Percentiles rank a stretch among this genome's conserved stretches.
These are phyloP conservation scores for Entomyzon cyanotis DNA, from an alignment of 2,113 vertebrate species.

Conservation along the genomic window DNA sequence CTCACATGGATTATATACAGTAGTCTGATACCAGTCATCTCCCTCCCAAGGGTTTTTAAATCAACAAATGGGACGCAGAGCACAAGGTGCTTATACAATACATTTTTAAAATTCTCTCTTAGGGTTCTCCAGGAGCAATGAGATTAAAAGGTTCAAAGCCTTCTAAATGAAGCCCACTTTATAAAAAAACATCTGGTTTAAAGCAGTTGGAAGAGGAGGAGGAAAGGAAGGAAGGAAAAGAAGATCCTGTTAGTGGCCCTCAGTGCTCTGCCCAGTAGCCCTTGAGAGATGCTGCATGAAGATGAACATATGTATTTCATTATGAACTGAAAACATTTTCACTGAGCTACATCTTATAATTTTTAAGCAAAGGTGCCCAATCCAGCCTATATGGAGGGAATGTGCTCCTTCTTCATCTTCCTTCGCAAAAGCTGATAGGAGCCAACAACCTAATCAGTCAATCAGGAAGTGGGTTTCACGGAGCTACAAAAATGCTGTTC, in stretches of 20 bases:
- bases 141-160: neutral
- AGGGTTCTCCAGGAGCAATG: neutral
- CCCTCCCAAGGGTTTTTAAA: neutral
- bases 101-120: neutral
- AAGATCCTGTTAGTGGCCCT: neutral
- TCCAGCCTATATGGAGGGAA: neutral
- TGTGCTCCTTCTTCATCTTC: neutral
- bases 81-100: neutral
- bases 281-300: conserved; percentile 1
- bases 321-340: neutral
- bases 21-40: neutral
- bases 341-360: neutral
- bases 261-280: neutral
- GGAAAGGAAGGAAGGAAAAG: neutral
- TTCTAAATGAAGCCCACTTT: neutral
- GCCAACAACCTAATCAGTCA: neutral
- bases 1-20: neutral
- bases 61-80: neutral
- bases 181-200: neutral
- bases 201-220: neutral
- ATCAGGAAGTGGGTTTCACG: neutral
- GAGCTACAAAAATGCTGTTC: neutral
- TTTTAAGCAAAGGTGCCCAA: neutral
- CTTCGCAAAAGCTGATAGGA: neutral
- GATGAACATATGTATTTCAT: conserved; percentile 29